These are phyloP conservation scores for Aphidius gifuensis DNA, from an alignment of 1,140 invertebrate species.

Conservation along the genomic window DNA sequence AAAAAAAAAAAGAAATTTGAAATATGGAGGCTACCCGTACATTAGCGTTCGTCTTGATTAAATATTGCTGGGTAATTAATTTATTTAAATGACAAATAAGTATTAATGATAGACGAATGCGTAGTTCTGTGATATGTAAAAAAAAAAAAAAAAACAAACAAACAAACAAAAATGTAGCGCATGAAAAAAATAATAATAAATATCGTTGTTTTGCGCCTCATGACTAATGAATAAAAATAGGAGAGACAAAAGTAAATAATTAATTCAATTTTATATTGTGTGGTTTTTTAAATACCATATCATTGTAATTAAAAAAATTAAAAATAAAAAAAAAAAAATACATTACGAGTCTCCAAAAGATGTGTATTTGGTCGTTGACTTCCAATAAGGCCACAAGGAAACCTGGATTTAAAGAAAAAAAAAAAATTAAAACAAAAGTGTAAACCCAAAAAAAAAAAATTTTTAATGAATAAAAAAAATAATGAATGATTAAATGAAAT, in stretches of 20 bases:
- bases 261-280: slow-evolving; percentile 48
- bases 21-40: too few relatives aligned
- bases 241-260: slow-evolving; percentile 32
- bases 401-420: neutral
- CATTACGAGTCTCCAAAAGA: slow-evolving; percentile 22
- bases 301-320: slow-evolving; percentile 31
- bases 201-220: slow-evolving; percentile 44
- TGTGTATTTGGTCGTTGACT: slow-evolving; percentile 26
- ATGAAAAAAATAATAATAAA: slow-evolving; percentile 33
- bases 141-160: too few relatives aligned
- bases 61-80: too few relatives aligned
- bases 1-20: too few relatives aligned
- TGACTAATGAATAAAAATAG: slow-evolving; percentile 29
- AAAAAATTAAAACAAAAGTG: slow-evolving; percentile 7
- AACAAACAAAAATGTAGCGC: slow-evolving; percentile 42
- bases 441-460: slow-evolving; percentile 20
- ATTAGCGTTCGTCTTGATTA: too few relatives aligned
- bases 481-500: slow-evolving; percentile 22
- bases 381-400: neutral
- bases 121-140: slow-evolving; percentile 58
- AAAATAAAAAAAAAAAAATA: slow-evolving; percentile 8
- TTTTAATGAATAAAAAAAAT: slow-evolving; percentile 14
- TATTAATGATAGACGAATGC: slow-evolving; percentile 46
- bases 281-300: slow-evolving; percentile 38
- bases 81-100: neutral